Evolutionary conservation across 2,888 invertebrate genomes (phyloP).

Genomic region (Noctua fimbriata): DNA sequence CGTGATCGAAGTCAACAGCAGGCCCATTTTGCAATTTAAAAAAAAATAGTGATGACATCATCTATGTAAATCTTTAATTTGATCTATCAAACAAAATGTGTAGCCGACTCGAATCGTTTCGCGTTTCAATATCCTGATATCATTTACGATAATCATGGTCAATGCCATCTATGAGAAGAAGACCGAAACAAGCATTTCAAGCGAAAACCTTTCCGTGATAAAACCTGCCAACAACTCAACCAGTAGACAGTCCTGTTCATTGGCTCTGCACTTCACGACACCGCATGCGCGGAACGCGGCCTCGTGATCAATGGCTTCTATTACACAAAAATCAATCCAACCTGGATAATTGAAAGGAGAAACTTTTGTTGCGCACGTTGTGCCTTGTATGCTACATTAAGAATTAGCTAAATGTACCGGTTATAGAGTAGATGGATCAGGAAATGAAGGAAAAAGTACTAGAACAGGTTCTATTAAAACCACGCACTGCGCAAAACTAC

Average conservation of each 20-base stretch:
- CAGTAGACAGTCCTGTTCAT: slow-evolving; percentile 13
- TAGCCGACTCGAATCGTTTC: background rate
- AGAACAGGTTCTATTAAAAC: background rate
- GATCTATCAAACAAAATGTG: background rate
- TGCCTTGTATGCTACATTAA: background rate
- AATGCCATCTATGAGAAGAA: slow-evolving; percentile 25
- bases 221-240: slow-evolving; percentile 9
- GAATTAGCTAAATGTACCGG: background rate
- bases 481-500: slow-evolving; percentile 22
- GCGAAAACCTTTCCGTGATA: background rate
- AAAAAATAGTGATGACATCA: slow-evolving; percentile 13
- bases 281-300: slow-evolving; percentile 53
- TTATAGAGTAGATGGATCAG: background rate
- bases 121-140: background rate
- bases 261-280: slow-evolving; percentile 28
- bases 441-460: background rate
- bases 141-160: background rate
- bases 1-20: no score
- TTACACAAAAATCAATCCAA: slow-evolving; percentile 45
- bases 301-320: slow-evolving; percentile 48
- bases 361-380: background rate
- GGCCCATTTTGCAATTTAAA: no score
- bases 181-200: background rate
- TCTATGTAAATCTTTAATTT: background rate
- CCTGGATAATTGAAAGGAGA: slow-evolving; percentile 4